Percentiles rank a stretch among this genome's conserved stretches.
phyloP scores from a whole-genome alignment of 1,140 invertebrate species.

The Halesus radiatus region DNA sequence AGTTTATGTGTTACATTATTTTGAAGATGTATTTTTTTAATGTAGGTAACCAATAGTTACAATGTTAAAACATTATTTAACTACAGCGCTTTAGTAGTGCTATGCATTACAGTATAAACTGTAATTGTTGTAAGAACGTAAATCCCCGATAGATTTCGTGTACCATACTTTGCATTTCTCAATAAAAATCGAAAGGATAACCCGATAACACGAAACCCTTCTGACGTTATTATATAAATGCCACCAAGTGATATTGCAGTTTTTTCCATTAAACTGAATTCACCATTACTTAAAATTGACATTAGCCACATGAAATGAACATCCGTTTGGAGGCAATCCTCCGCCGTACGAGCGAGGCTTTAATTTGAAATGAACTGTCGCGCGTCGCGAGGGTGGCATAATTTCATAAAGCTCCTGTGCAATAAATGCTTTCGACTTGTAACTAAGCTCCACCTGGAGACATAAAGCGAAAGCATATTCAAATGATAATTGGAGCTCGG shows the following conservation, averaged over 20 bases:
- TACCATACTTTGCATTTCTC: too few species aligned
- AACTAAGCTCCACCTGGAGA: constrained; percentile 38
- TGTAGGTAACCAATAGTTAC: too few species aligned
- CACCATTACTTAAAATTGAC: background rate
- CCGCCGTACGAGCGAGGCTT: background rate
- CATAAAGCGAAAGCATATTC: constrained; percentile 50
- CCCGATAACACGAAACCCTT: too few species aligned
- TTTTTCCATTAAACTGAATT: background rate
- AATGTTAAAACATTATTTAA: too few species aligned
- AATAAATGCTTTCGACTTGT: constrained; percentile 56
- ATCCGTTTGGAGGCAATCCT: background rate
- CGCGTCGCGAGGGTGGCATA: background rate
- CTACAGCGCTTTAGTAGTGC: too few species aligned
- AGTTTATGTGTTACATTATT: too few species aligned
- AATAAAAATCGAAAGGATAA: too few species aligned
- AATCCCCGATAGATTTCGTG: too few species aligned
- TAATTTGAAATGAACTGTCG: background rate
- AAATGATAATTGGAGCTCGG: constrained; percentile 50
- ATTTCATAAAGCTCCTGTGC: constrained; percentile 43
- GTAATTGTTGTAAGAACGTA: too few species aligned
- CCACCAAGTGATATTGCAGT: background rate
- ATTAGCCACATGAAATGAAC: background rate
- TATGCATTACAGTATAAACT: too few species aligned
- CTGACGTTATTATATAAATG: background rate
- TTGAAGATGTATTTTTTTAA: too few species aligned